These are phyloP conservation scores for Brachyrhaphis roseni DNA, from an alignment of 2,797 vertebrate species.

Conservation along the genomic window DNA sequence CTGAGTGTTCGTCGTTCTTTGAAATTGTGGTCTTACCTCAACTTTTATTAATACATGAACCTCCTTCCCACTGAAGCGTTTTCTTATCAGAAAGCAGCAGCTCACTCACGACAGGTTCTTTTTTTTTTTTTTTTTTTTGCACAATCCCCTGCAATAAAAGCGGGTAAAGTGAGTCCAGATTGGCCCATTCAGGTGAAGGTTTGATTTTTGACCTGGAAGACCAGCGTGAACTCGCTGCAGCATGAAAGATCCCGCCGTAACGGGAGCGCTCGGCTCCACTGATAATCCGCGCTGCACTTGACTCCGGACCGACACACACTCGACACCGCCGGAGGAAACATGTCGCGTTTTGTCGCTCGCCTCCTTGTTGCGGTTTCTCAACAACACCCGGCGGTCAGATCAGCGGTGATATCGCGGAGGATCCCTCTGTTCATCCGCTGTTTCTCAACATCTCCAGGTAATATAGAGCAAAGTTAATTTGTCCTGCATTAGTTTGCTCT, in stretches of 20 bases:
- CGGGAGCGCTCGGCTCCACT: conserved; percentile 17
- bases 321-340: conserved; percentile 45
- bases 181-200: conserved; percentile 52
- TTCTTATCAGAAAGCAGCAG: not conserved
- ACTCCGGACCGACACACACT: conserved; percentile 26
- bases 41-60: not conserved
- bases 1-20: not conserved
- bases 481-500: not conserved
- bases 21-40: not conserved
- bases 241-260: conserved; percentile 24
- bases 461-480: not conserved
- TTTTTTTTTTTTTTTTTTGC: conserved; percentile 21
- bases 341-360: conserved; percentile 76
- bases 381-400: conserved; percentile 36
- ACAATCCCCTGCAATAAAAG: conserved; percentile 36
- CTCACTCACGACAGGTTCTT: not conserved
- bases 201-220: conserved; percentile 56
- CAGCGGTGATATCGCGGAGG: conserved; percentile 39
- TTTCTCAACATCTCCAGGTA: conserved; percentile 73
- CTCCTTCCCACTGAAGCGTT: not conserved
- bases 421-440: conserved; percentile 46
- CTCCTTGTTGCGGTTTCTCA: conserved; percentile 51
- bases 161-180: conserved; percentile 18
- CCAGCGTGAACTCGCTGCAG: conserved; percentile 34
- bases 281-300: conserved; percentile 35